Evolutionary conservation across 2,797 vertebrate genomes (phyloP), one percentile per base, ranked within the genome.

Genomic region (Chaetodon trifasciatus): DNA sequence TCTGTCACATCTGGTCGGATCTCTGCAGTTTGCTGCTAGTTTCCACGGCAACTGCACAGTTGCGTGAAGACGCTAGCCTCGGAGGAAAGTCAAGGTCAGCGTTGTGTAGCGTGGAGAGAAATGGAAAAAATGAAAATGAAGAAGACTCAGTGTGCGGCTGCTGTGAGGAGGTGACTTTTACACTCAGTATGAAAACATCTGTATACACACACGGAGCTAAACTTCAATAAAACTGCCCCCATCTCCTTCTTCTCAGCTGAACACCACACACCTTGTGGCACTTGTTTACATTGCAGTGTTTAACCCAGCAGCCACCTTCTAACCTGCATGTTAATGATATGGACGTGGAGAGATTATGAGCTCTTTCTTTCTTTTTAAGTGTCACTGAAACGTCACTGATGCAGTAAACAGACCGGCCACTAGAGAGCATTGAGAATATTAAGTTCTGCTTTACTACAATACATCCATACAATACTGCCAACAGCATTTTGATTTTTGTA

Each of bases 21-120:
- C 57, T 37, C 69, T 46, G 81, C 52, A 74, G 84, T 74, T 76
- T 4, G 11, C 44, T 71, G 77, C 69, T 76, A 73, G 93, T 94
- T 94, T 89, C 93, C 92, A 91, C 42, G 74, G 90, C 84, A 94
- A 94, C 93, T 0, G 19, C 58, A 55, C 62, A 58, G 28, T 74
- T 76, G 76, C 64, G 73, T 23, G 76, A 86, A 72, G 82, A 78
- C 42, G 50, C 68, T 50, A 64, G 83, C 74, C 75, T 85, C 17
- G 6, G 55, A 89, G 76, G 75, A 82, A 85, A 83, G 75, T 88
- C 83, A 86, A 91, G 84, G 92, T 91, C 89, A 74, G 65, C 0
- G 19, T 72, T 46, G 77, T 74, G 77, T 42, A 70, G 76, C 44
- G 67, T 28, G 47, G 68, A 57, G 64, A 75, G 46, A 78, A 47